Percentiles rank a stretch among this genome's conserved stretches.
These are phyloP conservation scores for Nasonia giraulti DNA, from an alignment of 1,140 invertebrate genomes.

Conservation along the genomic window DNA sequence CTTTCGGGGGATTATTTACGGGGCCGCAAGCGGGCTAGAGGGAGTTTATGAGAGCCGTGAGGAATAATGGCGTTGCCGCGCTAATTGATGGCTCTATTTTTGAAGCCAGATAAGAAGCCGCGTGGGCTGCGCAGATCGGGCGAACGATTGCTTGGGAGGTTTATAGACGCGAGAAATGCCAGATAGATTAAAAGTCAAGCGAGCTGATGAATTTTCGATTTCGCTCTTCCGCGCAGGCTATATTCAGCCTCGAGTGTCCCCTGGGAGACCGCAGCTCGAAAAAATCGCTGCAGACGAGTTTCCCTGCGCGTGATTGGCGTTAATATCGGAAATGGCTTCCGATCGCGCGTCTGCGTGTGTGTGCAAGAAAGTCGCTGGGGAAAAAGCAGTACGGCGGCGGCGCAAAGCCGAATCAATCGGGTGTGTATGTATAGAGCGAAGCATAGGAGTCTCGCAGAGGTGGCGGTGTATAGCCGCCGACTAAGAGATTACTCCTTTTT, in stretches of 20 bases:
- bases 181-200: no score
- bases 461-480: slow-evolving; percentile 50
- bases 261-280: background rate
- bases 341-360: background rate
- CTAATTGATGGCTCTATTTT: background rate
- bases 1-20: background rate
- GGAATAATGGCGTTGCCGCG: background rate
- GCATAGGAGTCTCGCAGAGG: background rate
- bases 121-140: background rate
- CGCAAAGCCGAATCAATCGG: slow-evolving; percentile 1
- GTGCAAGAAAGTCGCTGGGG: background rate
- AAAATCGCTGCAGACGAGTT: background rate
- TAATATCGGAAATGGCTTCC: slow-evolving; percentile 32
- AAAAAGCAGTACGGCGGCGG: background rate
- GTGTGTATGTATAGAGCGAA: background rate
- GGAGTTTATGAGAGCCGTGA: background rate
- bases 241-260: no score
- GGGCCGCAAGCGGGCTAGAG: background rate
- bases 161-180: no score
- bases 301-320: background rate
- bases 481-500: slow-evolving; percentile 62
- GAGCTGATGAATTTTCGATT: background rate
- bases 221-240: no score
- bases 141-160: no score
- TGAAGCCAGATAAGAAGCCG: background rate